These are phyloP conservation scores for Antrozous pallidus DNA, from an alignment of 2,797 vertebrate species.

Conservation along the genomic window DNA sequence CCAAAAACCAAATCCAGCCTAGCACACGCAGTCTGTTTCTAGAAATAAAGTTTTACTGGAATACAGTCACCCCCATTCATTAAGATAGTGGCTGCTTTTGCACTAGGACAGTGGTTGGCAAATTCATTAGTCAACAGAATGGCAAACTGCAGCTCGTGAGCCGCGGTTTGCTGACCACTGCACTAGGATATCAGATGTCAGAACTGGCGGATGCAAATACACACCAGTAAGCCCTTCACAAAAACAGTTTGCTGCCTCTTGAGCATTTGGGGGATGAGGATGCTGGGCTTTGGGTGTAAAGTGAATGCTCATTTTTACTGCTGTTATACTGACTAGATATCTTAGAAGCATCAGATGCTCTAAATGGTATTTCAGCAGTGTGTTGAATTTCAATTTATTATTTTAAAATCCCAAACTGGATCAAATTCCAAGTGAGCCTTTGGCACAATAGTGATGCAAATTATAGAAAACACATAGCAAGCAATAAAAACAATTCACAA, in stretches of 20 bases:
- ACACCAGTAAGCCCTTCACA: background rate
- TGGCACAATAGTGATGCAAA: background rate
- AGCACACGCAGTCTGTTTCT: background rate
- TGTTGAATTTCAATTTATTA: slow-evolving; percentile 35
- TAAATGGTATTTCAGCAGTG: background rate
- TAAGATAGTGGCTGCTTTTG: background rate
- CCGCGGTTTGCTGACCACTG: no score
- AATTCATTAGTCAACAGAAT: no score
- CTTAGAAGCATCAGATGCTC: background rate
- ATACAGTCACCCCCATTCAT: background rate
- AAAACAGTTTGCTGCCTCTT: background rate
- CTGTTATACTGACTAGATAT: background rate
- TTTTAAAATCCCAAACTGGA: background rate
- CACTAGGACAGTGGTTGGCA: no score
- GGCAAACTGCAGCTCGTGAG: no score
- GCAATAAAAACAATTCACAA: background rate
- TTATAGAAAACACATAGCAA: background rate
- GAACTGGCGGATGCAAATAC: background rate
- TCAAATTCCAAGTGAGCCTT: background rate
- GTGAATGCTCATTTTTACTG: background rate
- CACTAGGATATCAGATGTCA: background rate
- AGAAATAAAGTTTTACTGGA: background rate
- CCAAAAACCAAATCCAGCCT: background rate
- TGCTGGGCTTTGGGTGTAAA: background rate
- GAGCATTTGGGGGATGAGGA: background rate